Base-by-base conservation (phyloP, 2,888 invertebrate genomes). In the Mongoloraphidia duomilia region DNA sequence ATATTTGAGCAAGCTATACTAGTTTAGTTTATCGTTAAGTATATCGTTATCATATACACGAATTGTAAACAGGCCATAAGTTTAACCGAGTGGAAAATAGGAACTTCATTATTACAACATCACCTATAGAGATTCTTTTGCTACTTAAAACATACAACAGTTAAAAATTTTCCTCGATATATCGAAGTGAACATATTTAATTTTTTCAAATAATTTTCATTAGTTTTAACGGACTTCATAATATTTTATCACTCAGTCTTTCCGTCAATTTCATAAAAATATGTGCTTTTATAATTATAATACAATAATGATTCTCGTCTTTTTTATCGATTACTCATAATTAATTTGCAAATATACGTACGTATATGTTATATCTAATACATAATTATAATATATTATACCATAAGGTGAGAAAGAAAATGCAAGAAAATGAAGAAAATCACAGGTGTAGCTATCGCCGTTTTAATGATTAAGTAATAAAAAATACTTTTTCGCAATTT, bases 391-490 rank as follows among this genome's bases (percentile, higher is more conserved):
- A 39, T 39, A 14, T 39, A 39, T 14, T 12, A 13, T 14, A 12
- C 14, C 14, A 14, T 9, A 39, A 12, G 38, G n/a, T 39, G 12
- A 9, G 39, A 12, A 39, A 39, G 12, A 38, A 38, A 38, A 12
- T 12, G 35, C 35, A 14, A 44, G 26, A 35, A 39, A 35, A 44
- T 44, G 44, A 65, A 66, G 64, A 68, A 67, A 69, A 69, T 70
- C 69, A 70, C 69, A 69, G 68, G 69, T 69, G 69, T 68, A 65
- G 69, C 68, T 67, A 67, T 67, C 68, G 66, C 67, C 67, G 63
- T 67, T 49, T 47, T 50, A 47, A 39, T 47, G 42, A 33, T 42
- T 33, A 17, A 42, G 33, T 42, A 42, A 42, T 33, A 42, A 42
- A 33, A 42, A 33, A 42, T 42, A 42, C 26, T 42, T 42, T 42